phyloP scores from a whole-genome alignment of 2,113 vertebrate species.

The Hypocryptadius cinnamomeus region DNA sequence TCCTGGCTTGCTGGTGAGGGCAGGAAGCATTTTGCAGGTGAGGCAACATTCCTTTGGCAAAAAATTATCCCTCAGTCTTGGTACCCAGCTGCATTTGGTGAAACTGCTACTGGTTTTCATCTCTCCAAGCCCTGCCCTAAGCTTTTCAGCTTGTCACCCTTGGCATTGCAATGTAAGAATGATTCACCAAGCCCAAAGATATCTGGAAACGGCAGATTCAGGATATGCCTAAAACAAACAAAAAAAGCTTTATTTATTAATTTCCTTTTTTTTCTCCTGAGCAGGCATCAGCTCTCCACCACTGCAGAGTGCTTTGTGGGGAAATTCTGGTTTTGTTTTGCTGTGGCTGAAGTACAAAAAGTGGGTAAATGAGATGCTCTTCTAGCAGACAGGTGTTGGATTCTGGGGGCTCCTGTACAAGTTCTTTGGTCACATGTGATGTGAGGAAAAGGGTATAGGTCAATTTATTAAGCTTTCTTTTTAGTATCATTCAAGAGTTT shows the following conservation, averaged over 20 bases:
- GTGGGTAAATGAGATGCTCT: not conserved
- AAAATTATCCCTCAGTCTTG: not conserved
- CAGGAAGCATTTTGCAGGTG: not conserved
- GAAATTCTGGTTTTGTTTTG: not conserved
- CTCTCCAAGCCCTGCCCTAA: not conserved
- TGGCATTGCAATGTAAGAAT: not conserved
- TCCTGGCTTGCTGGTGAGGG: not conserved
- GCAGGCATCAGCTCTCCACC: not conserved
- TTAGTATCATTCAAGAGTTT: not conserved
- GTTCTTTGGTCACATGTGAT: not conserved
- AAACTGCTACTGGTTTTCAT: not conserved
- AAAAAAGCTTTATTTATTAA: not conserved
- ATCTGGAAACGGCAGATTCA: not conserved
- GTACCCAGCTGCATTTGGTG: not conserved
- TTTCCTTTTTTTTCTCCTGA: not conserved
- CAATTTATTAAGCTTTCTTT: not conserved
- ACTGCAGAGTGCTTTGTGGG: not conserved
- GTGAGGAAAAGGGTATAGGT: not conserved
- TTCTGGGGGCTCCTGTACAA: rapidly evolving
- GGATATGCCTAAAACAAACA: not conserved
- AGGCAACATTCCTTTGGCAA: not conserved
- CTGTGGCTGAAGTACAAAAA: not conserved
- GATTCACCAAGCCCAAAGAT: not conserved
- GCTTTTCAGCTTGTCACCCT: not conserved
- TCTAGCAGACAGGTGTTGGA: not conserved